These are phyloP conservation scores for Rhagonycha lutea DNA, from an alignment of 2,888 invertebrate species.

Conservation along the genomic window DNA sequence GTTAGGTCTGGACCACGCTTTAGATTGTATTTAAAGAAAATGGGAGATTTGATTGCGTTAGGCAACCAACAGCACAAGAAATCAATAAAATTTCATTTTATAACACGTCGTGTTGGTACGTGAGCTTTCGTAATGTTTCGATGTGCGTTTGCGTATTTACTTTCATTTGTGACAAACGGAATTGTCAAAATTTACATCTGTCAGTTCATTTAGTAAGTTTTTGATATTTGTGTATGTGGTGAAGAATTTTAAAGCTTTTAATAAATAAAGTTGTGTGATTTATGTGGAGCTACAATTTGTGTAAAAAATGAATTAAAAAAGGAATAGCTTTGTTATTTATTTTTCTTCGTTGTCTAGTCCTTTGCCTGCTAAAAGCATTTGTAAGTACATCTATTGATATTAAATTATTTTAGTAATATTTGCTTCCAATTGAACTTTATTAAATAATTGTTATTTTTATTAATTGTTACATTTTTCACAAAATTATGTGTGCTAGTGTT, in stretches of 20 bases:
- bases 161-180: slow-evolving; percentile 2
- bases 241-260: background rate
- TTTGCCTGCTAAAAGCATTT: slow-evolving; percentile 3
- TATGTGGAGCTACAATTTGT: background rate
- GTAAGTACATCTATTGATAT: slow-evolving; percentile 5
- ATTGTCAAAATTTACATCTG: slow-evolving; percentile 16
- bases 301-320: background rate
- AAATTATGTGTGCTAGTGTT: background rate
- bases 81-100: background rate
- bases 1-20: too few species aligned
- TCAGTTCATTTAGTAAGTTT: slow-evolving; percentile 9
- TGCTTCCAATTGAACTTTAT: background rate
- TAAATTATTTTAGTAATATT: background rate
- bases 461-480: background rate
- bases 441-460: background rate
- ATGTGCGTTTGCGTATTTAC: background rate
- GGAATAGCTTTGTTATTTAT: background rate
- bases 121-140: background rate
- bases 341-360: background rate
- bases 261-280: background rate
- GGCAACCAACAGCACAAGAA: background rate
- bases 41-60: background rate
- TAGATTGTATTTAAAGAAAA: too few species aligned
- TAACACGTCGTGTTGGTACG: background rate
- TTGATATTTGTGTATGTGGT: slow-evolving; percentile 13